Evolutionary conservation across 2,113 vertebrate species (phyloP).

Genomic region (Amphiprion percula): DNA sequence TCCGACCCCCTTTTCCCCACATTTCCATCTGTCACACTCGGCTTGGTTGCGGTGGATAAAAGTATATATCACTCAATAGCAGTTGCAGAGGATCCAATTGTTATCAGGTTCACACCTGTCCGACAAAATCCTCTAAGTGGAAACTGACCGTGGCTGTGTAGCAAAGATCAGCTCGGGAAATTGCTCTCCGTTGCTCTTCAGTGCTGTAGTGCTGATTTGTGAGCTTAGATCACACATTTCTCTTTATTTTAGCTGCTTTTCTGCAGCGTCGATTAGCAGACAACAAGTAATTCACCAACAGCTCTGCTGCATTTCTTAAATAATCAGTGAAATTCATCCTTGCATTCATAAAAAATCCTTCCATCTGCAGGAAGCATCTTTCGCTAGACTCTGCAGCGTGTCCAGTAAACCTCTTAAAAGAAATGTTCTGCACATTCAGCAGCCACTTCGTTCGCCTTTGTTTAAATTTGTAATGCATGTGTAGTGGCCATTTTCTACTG

Average conservation of each 20-base stretch:
- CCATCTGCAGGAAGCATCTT: conserved; percentile 1
- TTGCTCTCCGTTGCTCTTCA: conserved; percentile 4
- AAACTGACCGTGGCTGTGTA: conserved; percentile 36
- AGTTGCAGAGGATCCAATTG: conserved; percentile 45
- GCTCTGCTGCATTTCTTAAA: conserved; percentile 23
- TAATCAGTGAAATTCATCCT: neutral
- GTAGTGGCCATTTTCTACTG: conserved; percentile 48
- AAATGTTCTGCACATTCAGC: conserved; percentile 30
- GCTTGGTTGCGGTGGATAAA: conserved; percentile 42
- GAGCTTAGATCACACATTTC: neutral
- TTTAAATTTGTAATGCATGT: conserved; percentile 29
- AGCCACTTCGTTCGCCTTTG: conserved; percentile 32
- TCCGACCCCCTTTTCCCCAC: conserved; percentile 47
- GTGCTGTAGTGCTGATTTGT: neutral
- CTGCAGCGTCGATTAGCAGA: neutral
- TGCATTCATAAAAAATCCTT: neutral
- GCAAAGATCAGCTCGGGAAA: conserved; percentile 37
- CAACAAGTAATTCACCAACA: conserved; percentile 11
- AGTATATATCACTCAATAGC: conserved; percentile 48
- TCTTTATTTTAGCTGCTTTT: conserved; percentile 13
- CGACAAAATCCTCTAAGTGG: conserved; percentile 34
- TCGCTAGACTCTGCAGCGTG: conserved; percentile 16
- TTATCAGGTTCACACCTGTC: conserved; percentile 63
- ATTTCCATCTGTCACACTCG: conserved; percentile 72
- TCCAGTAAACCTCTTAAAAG: conserved; percentile 19